Base-by-base conservation (phyloP, 2,113 vertebrate genomes). In the Danionella cerebrum region DNA sequence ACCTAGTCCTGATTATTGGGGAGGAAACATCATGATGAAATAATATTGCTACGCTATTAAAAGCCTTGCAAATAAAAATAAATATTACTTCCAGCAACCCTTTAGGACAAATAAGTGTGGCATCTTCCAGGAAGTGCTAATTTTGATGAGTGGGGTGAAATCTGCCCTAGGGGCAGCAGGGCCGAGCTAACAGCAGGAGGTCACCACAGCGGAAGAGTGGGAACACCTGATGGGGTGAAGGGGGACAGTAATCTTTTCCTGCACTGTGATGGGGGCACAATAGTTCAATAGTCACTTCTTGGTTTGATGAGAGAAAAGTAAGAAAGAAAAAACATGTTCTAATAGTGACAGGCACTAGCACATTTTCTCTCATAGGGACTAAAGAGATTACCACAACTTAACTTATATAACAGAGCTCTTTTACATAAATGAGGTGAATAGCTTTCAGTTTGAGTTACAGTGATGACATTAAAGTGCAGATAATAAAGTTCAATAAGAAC, bases 381-480 rank as follows among this genome's bases (percentile, higher is more conserved):
- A n/a, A 51, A 79, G 67, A 74, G 75, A 74, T 78, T 73, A 79
- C 75, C 73, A 62, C 27, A 54, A 69, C 75, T 80, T 53, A 83
- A 80, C 80, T 81, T 79, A 31, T 63, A 78, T 78, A 73, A 80
- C 77, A 71, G 72, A 67, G 60, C n/a, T 69, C 41, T 35, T 50
- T 25, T 36, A 63, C 27, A 44, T n/a, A n/a, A n/a, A n/a, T n/a
- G n/a, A 50, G 55, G 33, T 54, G 52, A 71, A 59, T 59, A 57
- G n/a, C n/a, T n/a, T n/a, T n/a, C n/a, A n/a, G n/a, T n/a, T n/a
- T n/a, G n/a, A n/a, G n/a, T n/a, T n/a, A n/a, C n/a, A n/a, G n/a
- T n/a, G n/a, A n/a, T n/a, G n/a, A n/a, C n/a, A n/a, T n/a, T 44
- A 8, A 22, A 24, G 44, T 70, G 47, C 42, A 16, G 50, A 50